Conservation (phyloP, 2,888 invertebrate genomes). For the Plemyria rubiginata region DNA sequence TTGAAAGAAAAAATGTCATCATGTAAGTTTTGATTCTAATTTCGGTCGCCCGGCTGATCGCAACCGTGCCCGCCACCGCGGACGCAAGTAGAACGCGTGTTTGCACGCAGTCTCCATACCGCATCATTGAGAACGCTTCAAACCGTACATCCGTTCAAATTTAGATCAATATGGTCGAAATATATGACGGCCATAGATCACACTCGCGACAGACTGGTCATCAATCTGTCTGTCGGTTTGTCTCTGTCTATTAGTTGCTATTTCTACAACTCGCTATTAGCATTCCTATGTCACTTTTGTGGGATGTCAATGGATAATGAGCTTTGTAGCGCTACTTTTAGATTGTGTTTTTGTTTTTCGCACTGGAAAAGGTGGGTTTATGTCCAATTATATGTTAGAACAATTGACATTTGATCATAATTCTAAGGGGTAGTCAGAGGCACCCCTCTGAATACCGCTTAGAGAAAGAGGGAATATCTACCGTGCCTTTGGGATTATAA, state of each 20-base stretch:
- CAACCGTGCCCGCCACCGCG: no score
- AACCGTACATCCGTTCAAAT: constrained; percentile 37
- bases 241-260: constrained; percentile 47
- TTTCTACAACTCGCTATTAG: constrained; percentile 31
- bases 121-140: constrained; percentile 15
- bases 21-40: no score
- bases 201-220: constrained; percentile 41
- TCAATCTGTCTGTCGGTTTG: constrained; percentile 48
- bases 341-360: background rate
- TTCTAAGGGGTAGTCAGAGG: no score
- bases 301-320: background rate
- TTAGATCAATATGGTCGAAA: constrained; percentile 40
- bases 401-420: no score
- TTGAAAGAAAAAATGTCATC: no score
- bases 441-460: no score
- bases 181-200: constrained; percentile 49
- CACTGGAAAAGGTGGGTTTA: no score
- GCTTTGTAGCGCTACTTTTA: background rate
- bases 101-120: background rate
- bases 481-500: no score
- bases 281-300: constrained; percentile 18
- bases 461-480: no score
- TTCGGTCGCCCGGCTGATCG: no score
- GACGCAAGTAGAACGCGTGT: no score
- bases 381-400: no score